Percentiles rank a stretch among this genome's conserved stretches.
These are phyloP conservation scores for Macrosteles quadrilineatus DNA, from an alignment of 1,140 invertebrate species.

Conservation along the genomic window DNA sequence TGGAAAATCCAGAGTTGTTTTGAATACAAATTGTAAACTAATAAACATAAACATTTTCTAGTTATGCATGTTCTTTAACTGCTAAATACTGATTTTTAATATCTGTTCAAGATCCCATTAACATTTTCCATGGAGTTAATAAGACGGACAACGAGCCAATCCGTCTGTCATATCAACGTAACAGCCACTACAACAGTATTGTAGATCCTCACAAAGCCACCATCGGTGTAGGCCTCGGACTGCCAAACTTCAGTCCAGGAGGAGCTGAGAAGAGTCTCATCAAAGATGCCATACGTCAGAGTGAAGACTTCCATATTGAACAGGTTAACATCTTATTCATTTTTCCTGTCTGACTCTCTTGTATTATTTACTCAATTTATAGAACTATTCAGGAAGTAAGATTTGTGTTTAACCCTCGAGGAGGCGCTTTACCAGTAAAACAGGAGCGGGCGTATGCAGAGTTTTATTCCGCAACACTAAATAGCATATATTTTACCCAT, in stretches of 20 bases:
- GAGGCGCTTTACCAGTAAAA: too few relatives aligned
- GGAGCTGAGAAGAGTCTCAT: conserved; percentile 73
- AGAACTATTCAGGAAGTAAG: too few relatives aligned
- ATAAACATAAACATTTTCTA: too few relatives aligned
- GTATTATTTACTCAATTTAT: too few relatives aligned
- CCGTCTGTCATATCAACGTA: conserved; percentile 86
- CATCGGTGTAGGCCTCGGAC: conserved; percentile 82
- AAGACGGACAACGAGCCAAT: conserved; percentile 81
- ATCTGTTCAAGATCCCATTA: conserved; percentile 77
- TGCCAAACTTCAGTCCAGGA: conserved; percentile 82
- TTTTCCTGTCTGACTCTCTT: background rate
- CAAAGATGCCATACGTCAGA: conserved; percentile 76
- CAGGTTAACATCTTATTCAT: conserved; percentile 58
- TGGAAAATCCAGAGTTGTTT: too few relatives aligned
- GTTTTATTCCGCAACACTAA: too few relatives aligned
- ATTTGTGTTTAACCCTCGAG: too few relatives aligned
- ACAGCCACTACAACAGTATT: conserved; percentile 90
- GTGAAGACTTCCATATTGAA: conserved; percentile 86
- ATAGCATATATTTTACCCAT: too few relatives aligned
- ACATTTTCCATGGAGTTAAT: conserved; percentile 80
- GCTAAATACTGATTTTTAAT: background rate
- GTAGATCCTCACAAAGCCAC: conserved; percentile 86
- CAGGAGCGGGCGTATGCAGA: too few relatives aligned
- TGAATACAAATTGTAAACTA: too few relatives aligned
- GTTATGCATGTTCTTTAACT: too few relatives aligned